Evolutionary conservation across 2,113 vertebrate species (phyloP).

Genomic region (Daphoenositta chrysoptera): DNA sequence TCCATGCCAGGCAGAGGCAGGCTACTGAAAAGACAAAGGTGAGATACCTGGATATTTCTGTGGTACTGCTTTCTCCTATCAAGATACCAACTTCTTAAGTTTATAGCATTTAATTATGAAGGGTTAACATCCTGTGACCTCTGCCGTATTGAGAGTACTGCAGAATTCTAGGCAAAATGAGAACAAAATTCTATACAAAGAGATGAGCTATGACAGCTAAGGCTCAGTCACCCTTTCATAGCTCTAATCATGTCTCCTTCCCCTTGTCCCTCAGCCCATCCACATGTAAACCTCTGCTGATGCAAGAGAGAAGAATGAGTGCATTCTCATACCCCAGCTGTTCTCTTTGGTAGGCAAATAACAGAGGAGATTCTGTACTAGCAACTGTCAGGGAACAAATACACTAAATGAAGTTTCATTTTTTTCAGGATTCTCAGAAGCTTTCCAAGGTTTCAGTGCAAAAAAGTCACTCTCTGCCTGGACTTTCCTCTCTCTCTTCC

Average conservation of each 20-base stretch:
- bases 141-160: background rate
- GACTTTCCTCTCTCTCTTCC: conserved; percentile 82
- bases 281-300: background rate
- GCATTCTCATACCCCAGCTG: background rate
- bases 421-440: conserved; percentile 62
- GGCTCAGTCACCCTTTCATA: background rate
- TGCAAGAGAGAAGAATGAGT: background rate
- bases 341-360: background rate
- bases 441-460: conserved; percentile 50
- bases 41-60: background rate
- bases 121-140: background rate
- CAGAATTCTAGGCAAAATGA: background rate
- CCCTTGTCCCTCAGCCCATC: background rate
- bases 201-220: background rate
- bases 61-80: background rate
- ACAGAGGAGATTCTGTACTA: background rate
- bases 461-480: conserved; percentile 78
- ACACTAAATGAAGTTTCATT: background rate
- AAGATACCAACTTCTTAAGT: background rate
- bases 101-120: background rate
- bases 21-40: conserved; percentile 47
- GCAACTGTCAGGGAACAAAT: background rate
- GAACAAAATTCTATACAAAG: background rate
- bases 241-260: background rate
- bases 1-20: conserved; percentile 54